Base-by-base conservation (phyloP, 2,888 invertebrate species). In the Dasysyrphus tricinctus region DNA sequence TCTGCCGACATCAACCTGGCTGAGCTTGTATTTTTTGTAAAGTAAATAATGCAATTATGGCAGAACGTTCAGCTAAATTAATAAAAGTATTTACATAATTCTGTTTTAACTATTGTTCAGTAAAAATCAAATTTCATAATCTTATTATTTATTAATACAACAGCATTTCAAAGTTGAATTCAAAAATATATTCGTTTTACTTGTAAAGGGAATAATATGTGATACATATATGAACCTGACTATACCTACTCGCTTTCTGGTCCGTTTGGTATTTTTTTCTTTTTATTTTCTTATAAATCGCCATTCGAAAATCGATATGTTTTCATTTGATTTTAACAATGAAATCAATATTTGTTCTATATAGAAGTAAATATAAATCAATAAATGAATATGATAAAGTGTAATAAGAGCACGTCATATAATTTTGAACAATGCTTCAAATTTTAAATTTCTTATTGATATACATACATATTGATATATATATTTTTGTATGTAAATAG, bases 261-360 rank as follows among this genome's bases (percentile, higher is more conserved):
- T 80, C 83, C 83, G 76, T 76, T 59, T 57, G 51, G 32, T 51
- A 56, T 54, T 11, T 72, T 8, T 44, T 32, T 24, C n/a, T 54
- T 54, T 69, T 61, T 44, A n/a, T 8, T 24, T 12, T 16, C 16
- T 59, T 7, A 0, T 29, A 29, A 19, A 8, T 14, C 32, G 56
- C 72, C 37, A 32, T 70, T 72, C 75, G 63, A 80, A 70, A 76
- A 14, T 67, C 80, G 84, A 84, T 84, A 84, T 84, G 84, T 80
- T 72, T 76, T 49, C 3, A 47, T 63, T 69, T 69, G n/a, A 73
- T 61, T 59, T 49, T 19, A 63, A 65, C 44, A 42, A 42, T 49
- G 54, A 37, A 73, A 44, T 59, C 69, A 61, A 67, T 39, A n/a
- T 54, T 73, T n/a, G n/a, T 42, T 34, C 24, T 51, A 37, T 74